These are phyloP conservation scores for Varanus salvator DNA, from an alignment of 2,113 vertebrate species.

Conservation along the genomic window DNA sequence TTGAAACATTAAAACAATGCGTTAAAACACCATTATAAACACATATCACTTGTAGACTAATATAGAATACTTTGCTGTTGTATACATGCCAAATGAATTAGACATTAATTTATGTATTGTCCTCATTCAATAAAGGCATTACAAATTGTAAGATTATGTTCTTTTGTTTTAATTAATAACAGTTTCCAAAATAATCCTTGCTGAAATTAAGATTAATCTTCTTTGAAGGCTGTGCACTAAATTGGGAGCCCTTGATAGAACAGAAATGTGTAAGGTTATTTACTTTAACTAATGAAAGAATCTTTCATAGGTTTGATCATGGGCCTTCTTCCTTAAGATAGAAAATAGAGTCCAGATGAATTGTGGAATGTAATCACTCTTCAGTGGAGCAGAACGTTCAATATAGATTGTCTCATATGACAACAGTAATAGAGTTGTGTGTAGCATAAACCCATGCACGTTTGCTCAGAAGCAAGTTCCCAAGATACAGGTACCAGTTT, in stretches of 20 bases:
- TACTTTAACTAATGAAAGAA: slow-evolving; percentile 42
- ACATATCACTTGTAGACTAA: not conserved
- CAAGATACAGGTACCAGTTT: not conserved
- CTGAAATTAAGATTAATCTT: not conserved
- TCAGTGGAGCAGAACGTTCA: slow-evolving; percentile 13
- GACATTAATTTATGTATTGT: not conserved
- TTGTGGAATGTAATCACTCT: slow-evolving; percentile 31
- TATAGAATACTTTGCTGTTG: not conserved
- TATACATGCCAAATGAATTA: not conserved
- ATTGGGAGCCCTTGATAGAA: slow-evolving; percentile 19
- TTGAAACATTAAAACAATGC: no score
- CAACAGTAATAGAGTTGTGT: slow-evolving; percentile 21
- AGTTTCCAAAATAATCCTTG: slow-evolving; percentile 10
- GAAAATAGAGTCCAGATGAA: slow-evolving; percentile 34
- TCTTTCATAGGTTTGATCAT: slow-evolving; percentile 37
- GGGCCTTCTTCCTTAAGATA: slow-evolving; percentile 1
- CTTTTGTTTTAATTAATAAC: not conserved
- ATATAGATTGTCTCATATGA: slow-evolving; percentile 31
- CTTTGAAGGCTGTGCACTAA: slow-evolving; percentile 22
- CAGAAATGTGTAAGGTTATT: slow-evolving; percentile 33
- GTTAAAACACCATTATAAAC: no score
- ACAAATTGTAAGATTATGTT: not conserved
- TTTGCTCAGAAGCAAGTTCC: not conserved
- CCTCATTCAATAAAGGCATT: not conserved
- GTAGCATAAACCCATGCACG: not conserved